Evolutionary conservation across 2,113 vertebrate species (phyloP).

Genomic region (Gavia stellata): DNA sequence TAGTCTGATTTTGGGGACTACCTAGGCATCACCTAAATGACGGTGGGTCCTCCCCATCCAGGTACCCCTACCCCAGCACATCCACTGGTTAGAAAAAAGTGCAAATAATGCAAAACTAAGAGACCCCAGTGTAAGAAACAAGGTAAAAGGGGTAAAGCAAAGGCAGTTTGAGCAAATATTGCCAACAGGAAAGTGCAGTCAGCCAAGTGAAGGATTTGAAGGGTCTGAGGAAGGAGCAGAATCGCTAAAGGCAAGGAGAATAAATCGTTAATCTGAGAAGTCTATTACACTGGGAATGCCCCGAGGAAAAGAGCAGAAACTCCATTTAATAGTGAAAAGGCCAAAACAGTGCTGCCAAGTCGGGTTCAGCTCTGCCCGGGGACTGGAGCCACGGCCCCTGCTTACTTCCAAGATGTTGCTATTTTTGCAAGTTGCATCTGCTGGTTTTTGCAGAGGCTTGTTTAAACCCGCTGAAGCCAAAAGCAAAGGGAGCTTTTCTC

Average conservation of each 20-base stretch:
- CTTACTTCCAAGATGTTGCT: constrained; percentile 27
- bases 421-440: constrained; percentile 7
- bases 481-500: not conserved
- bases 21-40: not conserved
- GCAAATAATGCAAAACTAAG: not conserved
- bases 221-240: not conserved
- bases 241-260: not conserved
- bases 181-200: not conserved
- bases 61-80: not conserved
- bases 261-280: constrained; percentile 5
- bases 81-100: not conserved
- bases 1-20: not conserved
- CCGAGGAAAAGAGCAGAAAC: not conserved
- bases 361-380: not conserved
- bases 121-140: not conserved
- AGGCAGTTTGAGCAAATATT: not conserved
- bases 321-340: constrained; percentile 8
- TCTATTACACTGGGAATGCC: constrained; percentile 9
- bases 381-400: not conserved
- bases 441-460: not conserved
- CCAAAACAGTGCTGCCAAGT: not conserved
- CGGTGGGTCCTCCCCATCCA: not conserved
- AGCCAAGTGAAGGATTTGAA: not conserved
- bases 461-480: not conserved
- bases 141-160: not conserved